Evolutionary conservation across 2,888 invertebrate species (phyloP), one percentile per base, ranked within the genome.

Genomic region (Tridacna gigas): DNA sequence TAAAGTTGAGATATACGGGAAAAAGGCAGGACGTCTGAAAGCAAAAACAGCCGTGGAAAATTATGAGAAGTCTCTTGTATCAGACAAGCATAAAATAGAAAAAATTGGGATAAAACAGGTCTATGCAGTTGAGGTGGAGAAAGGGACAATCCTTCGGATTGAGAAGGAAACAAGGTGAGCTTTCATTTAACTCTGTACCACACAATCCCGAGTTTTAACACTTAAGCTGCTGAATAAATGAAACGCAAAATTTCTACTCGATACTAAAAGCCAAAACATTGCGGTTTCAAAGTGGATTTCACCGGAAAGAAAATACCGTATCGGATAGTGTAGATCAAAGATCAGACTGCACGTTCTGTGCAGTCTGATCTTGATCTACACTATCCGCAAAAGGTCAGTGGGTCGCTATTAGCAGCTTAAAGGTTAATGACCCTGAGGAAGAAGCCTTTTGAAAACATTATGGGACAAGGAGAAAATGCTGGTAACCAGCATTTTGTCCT

Each of bases 151-250:
- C n/a, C 66, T 63, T n/a, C 61, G 56, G 9, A 75, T 85, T 26
- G 85, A 85, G 56, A 77, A 71, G 22, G 71, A 80, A 22, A 85
- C 85, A 47, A 48, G 78, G 84, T 83, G 75, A 37, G 61, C 61
- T 28, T 11, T 60, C 26, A n/a, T 28, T 48, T 22, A 73, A 25
- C 15, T 37, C 45, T 26, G 3, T 67, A 15, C 45, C 37, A 12
- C 3, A 67, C 13, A 65, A n/a, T 63, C n/a, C 63, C 12, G 22
- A 12, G 63, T 12, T 63, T 63, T 9, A 22, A 12, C 11, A 11
- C 11, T 12, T 13, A 51, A 51, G 15, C 51, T 15, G 15, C 51
- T 51, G 51, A 15, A 51, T 15, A 51, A 51, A 51, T 13, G 11
- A 13, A 51, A 51, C 11, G 15, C 15, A 15, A 51, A 51, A 51